A percentile compares a stretch with the other conserved stretches of the same genome.
These are phyloP conservation scores for Pseudeuparius sepicola DNA, from an alignment of 2,888 invertebrate genomes.

Conservation along the genomic window DNA sequence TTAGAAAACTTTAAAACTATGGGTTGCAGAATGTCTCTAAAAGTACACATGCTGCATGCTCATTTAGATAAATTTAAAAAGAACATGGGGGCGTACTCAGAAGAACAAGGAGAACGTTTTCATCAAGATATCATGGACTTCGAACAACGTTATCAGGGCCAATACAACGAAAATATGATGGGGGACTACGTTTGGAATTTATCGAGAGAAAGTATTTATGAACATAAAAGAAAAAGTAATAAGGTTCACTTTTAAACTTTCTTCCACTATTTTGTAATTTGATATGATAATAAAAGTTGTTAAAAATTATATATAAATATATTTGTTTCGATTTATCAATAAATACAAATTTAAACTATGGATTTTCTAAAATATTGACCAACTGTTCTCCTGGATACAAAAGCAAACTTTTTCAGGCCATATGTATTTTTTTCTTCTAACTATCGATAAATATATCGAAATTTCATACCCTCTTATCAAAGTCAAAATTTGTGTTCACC, in stretches of 20 bases:
- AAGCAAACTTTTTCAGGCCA: constrained; percentile 10
- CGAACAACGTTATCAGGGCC: constrained; percentile 26
- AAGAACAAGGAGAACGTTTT: constrained; percentile 30
- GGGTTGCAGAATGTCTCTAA: constrained; percentile 25
- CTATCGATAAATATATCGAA: too few relatives aligned
- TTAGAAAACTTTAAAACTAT: constrained; percentile 20
- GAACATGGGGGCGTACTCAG: constrained; percentile 26
- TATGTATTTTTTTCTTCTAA: constrained; percentile 10
- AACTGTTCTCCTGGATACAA: too few relatives aligned
- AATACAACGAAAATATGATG: too few relatives aligned
- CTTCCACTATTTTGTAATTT: constrained; percentile 12
- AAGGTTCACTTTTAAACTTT: constrained; percentile 11
- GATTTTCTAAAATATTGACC: constrained; percentile 9
- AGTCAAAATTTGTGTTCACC: constrained; percentile 11
- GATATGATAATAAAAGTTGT: too few relatives aligned
- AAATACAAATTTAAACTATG: constrained; percentile 9
- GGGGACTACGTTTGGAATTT: constrained; percentile 20
- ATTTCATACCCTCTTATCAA: constrained; percentile 3
- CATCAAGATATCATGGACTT: constrained; percentile 27
- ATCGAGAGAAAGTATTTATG: constrained; percentile 11
- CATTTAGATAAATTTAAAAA: constrained; percentile 27
- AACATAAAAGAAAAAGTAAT: constrained; percentile 12
- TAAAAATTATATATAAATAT: constrained; percentile 13
- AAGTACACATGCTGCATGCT: constrained; percentile 28
- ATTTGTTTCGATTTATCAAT: constrained; percentile 6